Conservation (phyloP, 1,140 invertebrate species). For the Caenorhabditis briggsae region DNA sequence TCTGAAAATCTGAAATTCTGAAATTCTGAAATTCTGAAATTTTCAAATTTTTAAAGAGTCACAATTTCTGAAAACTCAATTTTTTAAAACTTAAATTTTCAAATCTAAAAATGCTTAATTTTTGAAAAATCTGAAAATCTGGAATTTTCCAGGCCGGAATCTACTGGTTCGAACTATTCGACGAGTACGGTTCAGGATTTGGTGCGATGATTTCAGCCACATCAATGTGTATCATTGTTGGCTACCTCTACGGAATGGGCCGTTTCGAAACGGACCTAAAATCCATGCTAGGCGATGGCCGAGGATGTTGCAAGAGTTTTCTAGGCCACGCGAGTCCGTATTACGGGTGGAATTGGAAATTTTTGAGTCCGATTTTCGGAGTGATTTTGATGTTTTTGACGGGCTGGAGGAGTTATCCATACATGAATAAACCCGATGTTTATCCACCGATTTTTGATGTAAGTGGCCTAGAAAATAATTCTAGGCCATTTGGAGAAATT, state of each 20-base stretch:
- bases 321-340: not conserved
- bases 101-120: too few species aligned
- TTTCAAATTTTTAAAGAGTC: too few species aligned
- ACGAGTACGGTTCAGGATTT: not conserved
- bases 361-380: not conserved
- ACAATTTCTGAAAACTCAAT: too few species aligned
- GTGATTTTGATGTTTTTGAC: not conserved
- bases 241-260: not conserved
- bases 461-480: not conserved
- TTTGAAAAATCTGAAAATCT: too few species aligned
- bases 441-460: constrained; percentile 24
- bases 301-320: not conserved
- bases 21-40: too few species aligned
- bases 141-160: not conserved
- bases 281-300: not conserved
- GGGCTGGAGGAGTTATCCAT: not conserved
- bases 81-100: too few species aligned
- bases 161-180: constrained; percentile 15
- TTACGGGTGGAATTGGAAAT: not conserved
- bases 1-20: too few species aligned
- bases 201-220: constrained; percentile 1
- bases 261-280: not conserved
- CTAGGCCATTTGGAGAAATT: too few species aligned
- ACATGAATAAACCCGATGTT: not conserved
- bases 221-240: not conserved